These are phyloP conservation scores for Diglossa cyanea DNA, from an alignment of 2,797 vertebrate genomes.

Conservation along the genomic window DNA sequence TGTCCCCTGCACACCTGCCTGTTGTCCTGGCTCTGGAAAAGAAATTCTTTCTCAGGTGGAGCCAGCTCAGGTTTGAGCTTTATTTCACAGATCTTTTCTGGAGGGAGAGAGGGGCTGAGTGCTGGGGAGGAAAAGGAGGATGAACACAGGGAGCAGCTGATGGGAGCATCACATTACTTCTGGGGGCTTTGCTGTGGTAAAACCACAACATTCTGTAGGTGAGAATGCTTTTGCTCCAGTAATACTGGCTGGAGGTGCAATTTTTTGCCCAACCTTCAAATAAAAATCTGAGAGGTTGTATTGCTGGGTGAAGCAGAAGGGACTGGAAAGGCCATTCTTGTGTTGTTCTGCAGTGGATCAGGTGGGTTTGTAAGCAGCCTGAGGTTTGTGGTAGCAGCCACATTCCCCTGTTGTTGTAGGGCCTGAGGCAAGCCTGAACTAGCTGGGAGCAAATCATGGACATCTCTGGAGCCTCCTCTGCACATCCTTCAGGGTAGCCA, in stretches of 20 bases:
- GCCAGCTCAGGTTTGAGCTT: neutral
- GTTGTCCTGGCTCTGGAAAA: neutral
- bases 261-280: neutral
- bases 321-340: rapidly evolving
- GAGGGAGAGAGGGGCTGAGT: neutral
- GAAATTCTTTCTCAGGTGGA: neutral
- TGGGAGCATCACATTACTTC: neutral
- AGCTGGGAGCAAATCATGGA: neutral
- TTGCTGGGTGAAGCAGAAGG: neutral
- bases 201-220: rapidly evolving
- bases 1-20: neutral
- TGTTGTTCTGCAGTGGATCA: rapidly evolving
- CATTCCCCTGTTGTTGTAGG: neutral
- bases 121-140: neutral
- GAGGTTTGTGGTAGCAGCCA: neutral
- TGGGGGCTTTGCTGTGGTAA: neutral
- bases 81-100: neutral
- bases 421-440: neutral
- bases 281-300: neutral
- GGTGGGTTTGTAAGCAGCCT: neutral
- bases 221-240: neutral
- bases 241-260: neutral
- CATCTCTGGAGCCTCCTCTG: neutral
- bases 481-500: slow-evolving; percentile 34
- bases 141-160: neutral